Evolutionary conservation across 2,797 vertebrate species (phyloP).

Genomic region (Salmo trutta): DNA sequence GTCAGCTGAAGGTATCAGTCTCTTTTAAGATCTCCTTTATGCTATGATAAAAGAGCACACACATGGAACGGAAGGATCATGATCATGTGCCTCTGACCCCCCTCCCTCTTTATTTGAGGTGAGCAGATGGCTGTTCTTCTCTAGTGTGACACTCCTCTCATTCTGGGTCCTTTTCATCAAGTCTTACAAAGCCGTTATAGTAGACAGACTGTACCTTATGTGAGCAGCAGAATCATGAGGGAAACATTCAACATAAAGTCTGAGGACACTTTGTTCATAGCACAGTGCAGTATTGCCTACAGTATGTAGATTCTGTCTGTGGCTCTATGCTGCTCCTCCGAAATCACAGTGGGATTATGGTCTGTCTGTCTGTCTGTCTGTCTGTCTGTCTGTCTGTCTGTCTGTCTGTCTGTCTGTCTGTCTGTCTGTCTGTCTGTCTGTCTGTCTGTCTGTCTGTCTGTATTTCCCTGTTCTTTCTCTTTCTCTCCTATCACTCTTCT

Average conservation of each 20-base stretch:
- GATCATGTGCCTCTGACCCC: constrained; percentile 49
- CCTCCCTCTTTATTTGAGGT: constrained; percentile 55
- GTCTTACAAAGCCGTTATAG: constrained; percentile 49
- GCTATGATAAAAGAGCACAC: background rate
- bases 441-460: background rate
- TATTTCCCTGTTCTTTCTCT: background rate
- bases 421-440: background rate
- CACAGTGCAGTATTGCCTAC: background rate
- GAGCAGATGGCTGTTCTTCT: constrained; percentile 73
- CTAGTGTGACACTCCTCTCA: constrained; percentile 34
- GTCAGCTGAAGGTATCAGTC: background rate
- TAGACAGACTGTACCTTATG: constrained; percentile 44
- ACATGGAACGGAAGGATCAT: background rate
- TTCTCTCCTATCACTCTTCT: background rate
- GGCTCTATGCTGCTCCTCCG: background rate
- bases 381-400: too few species aligned
- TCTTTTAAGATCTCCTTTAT: background rate
- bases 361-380: too few species aligned
- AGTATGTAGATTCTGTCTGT: background rate
- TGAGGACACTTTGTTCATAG: background rate
- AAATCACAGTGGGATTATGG: constrained; percentile 16
- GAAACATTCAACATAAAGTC: background rate
- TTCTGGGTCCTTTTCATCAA: constrained; percentile 60
- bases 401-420: background rate
- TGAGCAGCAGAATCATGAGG: background rate